These are phyloP conservation scores for Psophia crepitans DNA, from an alignment of 2,113 vertebrate species.

Conservation along the genomic window DNA sequence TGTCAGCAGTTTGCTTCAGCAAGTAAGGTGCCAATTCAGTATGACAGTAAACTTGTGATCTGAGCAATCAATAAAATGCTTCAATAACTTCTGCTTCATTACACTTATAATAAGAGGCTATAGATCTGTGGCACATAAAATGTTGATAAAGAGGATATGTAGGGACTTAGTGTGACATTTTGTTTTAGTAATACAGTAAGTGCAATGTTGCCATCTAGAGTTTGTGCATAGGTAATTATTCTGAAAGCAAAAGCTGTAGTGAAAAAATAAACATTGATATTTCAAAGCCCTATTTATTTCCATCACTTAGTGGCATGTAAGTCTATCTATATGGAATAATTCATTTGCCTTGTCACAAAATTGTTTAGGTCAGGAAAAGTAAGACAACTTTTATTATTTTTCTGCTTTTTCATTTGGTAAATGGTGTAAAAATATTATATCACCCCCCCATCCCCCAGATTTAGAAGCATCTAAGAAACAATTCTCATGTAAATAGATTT, in stretches of 20 bases:
- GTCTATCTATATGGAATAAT: neutral
- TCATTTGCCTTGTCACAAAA: slow-evolving; percentile 30
- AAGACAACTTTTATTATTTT: neutral
- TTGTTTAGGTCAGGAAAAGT: slow-evolving; percentile 1
- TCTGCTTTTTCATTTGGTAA: neutral
- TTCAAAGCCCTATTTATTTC: slow-evolving; percentile 30
- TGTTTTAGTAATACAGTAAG: slow-evolving; percentile 73
- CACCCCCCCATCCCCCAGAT: too few relatives aligned
- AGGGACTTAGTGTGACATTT: slow-evolving; percentile 65
- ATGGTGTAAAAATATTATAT: neutral
- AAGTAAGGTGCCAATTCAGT: slow-evolving; percentile 90
- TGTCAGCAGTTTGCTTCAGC: slow-evolving; percentile 93
- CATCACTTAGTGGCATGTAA: neutral
- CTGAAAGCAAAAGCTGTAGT: neutral
- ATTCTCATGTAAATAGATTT: neutral
- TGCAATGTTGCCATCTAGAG: slow-evolving; percentile 93
- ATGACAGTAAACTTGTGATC: slow-evolving; percentile 92
- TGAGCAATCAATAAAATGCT: slow-evolving; percentile 94
- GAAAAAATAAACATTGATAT: neutral
- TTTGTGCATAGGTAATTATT: slow-evolving; percentile 78
- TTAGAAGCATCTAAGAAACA: neutral
- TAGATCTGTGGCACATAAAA: slow-evolving; percentile 86
- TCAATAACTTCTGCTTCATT: slow-evolving; percentile 92
- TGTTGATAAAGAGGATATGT: slow-evolving; percentile 79
- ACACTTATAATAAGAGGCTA: slow-evolving; percentile 92